Evolutionary conservation across 2,888 invertebrate species (phyloP), one percentile per base, ranked within the genome.

Genomic region (Invenusta paracnida): DNA sequence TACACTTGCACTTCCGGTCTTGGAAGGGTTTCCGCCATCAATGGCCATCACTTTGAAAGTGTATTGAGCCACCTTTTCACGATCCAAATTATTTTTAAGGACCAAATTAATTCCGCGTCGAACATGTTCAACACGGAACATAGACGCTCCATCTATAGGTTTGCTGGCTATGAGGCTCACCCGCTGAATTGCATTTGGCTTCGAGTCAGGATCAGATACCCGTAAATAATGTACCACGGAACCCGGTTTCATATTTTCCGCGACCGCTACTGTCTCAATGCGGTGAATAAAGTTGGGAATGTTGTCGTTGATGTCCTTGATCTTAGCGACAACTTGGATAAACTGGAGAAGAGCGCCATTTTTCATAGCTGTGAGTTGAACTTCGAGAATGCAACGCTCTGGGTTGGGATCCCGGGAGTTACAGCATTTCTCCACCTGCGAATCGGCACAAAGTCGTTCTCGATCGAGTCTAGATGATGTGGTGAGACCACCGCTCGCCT

Each of bases 31-130:
- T n/a, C 27, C 84, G 13, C 84, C 84, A 48, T 84, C 84, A 23
- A 79, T 28, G 1, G 84, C 84, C n/a, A 81, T 27, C 48, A 96
- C 93, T 91, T 96, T 96, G 27, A 96, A 92, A 87, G 94, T 93
- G 91, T 96, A 96, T 90, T 95, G 94, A 88, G 93, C 93, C 89
- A 95, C 94, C 0, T 94, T 93, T 92, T 97, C 97, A 29, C 96
- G 93, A 91, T 97, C 97, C 85, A 97, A 92, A 89, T 95, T 94
- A 0, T 95, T 95, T 88, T 95, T 95, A 0, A 96, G 94, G 90
- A 94, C 94, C 5, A 97, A 92, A 89, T 95, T 95, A 0, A 84
- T 66, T 2, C 84, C 82, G 2, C 29, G 11, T 27, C 29, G 23
- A 27, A 27, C 29, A 29, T 13, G 82, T 28, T 82, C n/a, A 1